Evolutionary conservation across 2,888 invertebrate genomes (phyloP).

Genomic region (Yponomeuta evonymella): DNA sequence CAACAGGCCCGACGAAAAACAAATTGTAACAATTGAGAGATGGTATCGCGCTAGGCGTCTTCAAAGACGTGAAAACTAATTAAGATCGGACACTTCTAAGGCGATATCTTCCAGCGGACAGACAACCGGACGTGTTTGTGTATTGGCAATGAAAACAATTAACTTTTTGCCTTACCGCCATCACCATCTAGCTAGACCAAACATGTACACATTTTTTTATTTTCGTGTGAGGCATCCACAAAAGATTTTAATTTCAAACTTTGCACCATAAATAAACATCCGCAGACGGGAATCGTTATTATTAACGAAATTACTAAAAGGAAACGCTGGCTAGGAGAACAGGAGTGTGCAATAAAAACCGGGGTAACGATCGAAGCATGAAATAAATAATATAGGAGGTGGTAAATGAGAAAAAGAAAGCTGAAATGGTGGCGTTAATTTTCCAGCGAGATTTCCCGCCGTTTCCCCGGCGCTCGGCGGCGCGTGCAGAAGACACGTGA

Average conservation of each 20-base stretch:
- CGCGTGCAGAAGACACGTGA: constrained; percentile 72
- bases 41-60: constrained; percentile 71
- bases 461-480: constrained; percentile 47
- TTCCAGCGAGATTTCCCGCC: constrained; percentile 73
- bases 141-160: constrained; percentile 74
- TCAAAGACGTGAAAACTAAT: constrained; percentile 75
- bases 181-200: constrained; percentile 54
- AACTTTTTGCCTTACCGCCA: constrained; percentile 61
- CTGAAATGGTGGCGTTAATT: constrained; percentile 70
- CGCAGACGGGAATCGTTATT: not conserved
- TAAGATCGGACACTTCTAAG: constrained; percentile 73
- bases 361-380: constrained; percentile 61
- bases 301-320: constrained; percentile 6
- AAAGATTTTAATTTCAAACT: not conserved
- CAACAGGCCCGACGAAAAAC: constrained; percentile 69
- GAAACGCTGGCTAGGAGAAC: not conserved
- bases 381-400: constrained; percentile 68
- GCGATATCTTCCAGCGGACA: constrained; percentile 67
- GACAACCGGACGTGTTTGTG: constrained; percentile 63
- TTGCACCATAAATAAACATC: not conserved
- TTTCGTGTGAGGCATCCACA: not conserved
- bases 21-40: constrained; percentile 72
- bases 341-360: constrained; percentile 29
- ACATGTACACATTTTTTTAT: constrained; percentile 26
- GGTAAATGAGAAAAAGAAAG: constrained; percentile 54